Evolutionary conservation across 2,888 invertebrate species (phyloP).

Genomic region (Pandemis cinnamomeana): DNA sequence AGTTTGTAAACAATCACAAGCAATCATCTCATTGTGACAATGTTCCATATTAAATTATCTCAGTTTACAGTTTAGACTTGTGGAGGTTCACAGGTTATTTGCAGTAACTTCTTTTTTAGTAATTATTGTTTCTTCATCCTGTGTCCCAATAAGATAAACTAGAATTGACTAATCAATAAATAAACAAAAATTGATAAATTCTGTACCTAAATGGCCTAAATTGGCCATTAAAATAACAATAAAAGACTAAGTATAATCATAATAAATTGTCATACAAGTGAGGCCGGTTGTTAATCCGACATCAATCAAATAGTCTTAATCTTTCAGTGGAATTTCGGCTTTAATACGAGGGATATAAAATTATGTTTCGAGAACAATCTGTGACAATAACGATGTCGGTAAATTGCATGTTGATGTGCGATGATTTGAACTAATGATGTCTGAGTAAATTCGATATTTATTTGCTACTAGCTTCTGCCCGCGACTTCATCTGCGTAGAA

Average conservation of each 20-base stretch:
- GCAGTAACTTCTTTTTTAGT: no score
- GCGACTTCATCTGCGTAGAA: no score
- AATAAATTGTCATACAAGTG: neutral
- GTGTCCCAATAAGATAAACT: no score
- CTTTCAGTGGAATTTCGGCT: neutral
- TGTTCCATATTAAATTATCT: no score
- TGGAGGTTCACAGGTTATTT: no score
- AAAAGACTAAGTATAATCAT: constrained; percentile 4
- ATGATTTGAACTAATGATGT: constrained; percentile 32
- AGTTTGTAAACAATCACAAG: no score
- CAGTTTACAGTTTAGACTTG: no score
- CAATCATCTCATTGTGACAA: no score
- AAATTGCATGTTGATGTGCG: constrained; percentile 14
- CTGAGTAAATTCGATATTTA: constrained; percentile 1
- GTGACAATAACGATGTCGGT: constrained; percentile 16
- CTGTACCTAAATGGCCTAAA: constrained; percentile 11
- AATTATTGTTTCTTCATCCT: no score
- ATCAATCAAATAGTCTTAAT: constrained; percentile 2
- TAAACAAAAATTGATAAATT: neutral
- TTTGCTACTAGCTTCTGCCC: no score
- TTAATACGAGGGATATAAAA: neutral
- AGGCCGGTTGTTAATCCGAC: neutral
- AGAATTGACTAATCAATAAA: no score
- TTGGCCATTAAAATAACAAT: constrained; percentile 4
- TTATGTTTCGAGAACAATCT: neutral